Evolutionary conservation across 2,888 invertebrate genomes (phyloP), one percentile per base, ranked within the genome.

Genomic region (Papilio elwesi): DNA sequence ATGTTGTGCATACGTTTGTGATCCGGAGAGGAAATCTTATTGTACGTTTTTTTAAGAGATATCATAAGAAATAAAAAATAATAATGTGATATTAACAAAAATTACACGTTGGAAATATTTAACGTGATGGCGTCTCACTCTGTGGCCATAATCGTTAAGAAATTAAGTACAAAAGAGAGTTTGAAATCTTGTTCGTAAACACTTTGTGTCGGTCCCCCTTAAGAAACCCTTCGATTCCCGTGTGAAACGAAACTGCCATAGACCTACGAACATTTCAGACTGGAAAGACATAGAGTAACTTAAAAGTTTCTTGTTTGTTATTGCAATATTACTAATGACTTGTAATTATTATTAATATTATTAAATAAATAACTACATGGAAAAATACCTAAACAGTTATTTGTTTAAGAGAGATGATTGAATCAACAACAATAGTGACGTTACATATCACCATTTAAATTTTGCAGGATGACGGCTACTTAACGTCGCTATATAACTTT

Each of bases 141-240:
- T 65, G 36, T 26, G 36, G 10, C 12, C 55, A 68, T 68, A 64
- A 64, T 51, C 59, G 65, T 63, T 63, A 68, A 64, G 72, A 73
- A 63, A 53, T 49, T 48, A 38, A 62, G 36, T 47, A 73, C 72
- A 73, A 73, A 73, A 65, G 73, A 64, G 64, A 66, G 15, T 59
- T 66, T 16, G 73, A 66, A 77, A 76, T 78, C 83, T 83, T 81
- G 79, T 80, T 78, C 68, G 78, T 63, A 76, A 59, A 75, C 79
- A 83, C 85, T 83, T 88, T 85, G 78, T 75, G 75, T 69, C 65
- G 76, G 77, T 83, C 83, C 91, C 90, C 92, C 86, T 90, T 87
- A 90, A 91, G 91, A 87, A 85, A 84, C 76, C 80, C 79, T 82
- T 86, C 78, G 84, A 88, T 93, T 93, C 93, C 93, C 93, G 92